These are phyloP conservation scores for Manduca sexta DNA, from an alignment of 1,140 invertebrate species.

Conservation along the genomic window DNA sequence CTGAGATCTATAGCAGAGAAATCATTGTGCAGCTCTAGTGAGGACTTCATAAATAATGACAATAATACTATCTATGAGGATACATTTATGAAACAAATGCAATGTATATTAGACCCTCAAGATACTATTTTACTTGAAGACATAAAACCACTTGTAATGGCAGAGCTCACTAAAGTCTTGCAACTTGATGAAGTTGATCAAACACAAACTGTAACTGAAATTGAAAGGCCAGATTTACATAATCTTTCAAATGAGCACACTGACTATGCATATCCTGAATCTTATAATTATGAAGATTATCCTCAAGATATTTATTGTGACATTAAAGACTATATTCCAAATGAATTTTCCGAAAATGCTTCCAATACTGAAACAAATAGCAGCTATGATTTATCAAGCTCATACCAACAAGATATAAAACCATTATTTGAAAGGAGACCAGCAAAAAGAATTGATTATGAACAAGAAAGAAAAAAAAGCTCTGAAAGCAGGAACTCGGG, in stretches of 20 bases:
- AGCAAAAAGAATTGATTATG: slow-evolving; percentile 31
- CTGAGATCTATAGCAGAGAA: slow-evolving; percentile 59
- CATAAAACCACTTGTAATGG: slow-evolving; percentile 64
- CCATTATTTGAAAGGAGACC: slow-evolving; percentile 35
- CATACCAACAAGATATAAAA: slow-evolving; percentile 8
- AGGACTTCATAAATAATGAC: slow-evolving; percentile 55
- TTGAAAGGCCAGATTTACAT: slow-evolving; percentile 10
- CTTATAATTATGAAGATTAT: slow-evolving; percentile 27
- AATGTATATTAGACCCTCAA: slow-evolving; percentile 61
- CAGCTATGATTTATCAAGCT: no score
- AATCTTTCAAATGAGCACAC: slow-evolving; percentile 18
- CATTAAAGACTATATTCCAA: no score
- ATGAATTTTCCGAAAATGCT: no score
- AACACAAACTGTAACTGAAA: slow-evolving; percentile 11
- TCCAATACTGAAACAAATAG: no score
- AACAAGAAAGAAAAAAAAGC: slow-evolving; percentile 16
- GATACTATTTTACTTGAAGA: slow-evolving; percentile 61
- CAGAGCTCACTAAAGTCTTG: slow-evolving; percentile 54
- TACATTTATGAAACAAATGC: slow-evolving; percentile 69
- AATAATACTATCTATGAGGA: slow-evolving; percentile 67
- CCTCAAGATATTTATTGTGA: slow-evolving; percentile 7
- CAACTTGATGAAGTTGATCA: slow-evolving; percentile 47
- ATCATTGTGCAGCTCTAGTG: slow-evolving; percentile 46
- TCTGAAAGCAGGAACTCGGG: slow-evolving; percentile 16
- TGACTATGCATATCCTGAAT: slow-evolving; percentile 15